phyloP scores from a whole-genome alignment of 1,140 invertebrate genomes.

The Camponotus floridanus region DNA sequence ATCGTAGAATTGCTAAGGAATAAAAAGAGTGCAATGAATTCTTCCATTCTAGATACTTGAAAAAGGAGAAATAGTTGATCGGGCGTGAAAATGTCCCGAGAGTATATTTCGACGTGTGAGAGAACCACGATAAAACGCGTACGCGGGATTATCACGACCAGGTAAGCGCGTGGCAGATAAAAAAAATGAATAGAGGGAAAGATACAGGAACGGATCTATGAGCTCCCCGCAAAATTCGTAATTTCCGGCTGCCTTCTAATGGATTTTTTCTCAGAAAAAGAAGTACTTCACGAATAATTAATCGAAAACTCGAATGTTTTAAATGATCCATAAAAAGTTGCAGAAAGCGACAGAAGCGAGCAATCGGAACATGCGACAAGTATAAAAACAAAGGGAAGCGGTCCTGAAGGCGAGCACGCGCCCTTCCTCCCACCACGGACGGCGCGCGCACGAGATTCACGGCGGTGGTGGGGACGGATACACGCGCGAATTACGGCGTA shows the following conservation, averaged over 20 bases:
- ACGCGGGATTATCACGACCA: background rate
- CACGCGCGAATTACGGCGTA: conserved; percentile 43
- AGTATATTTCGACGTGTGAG: background rate
- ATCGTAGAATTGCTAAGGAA: background rate
- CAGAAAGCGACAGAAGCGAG: background rate
- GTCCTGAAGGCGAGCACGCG: background rate
- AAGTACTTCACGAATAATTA: too few species aligned
- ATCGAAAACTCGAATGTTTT: too few species aligned
- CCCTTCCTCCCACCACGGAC: background rate
- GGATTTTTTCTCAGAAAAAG: too few species aligned
- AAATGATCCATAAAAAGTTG: background rate
- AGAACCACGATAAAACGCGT: background rate
- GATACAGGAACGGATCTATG: background rate
- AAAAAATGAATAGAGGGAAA: background rate
- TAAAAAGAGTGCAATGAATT: background rate
- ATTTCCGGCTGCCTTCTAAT: background rate
- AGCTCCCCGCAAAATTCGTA: background rate
- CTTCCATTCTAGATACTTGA: background rate
- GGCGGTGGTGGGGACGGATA: background rate
- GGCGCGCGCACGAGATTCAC: background rate
- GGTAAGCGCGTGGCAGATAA: background rate
- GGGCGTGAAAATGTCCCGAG: background rate
- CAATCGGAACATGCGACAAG: too few species aligned
- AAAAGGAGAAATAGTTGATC: conserved; percentile 3
- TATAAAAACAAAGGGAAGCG: too few species aligned